Evolutionary conservation across 2,113 vertebrate genomes (phyloP), one percentile per base, ranked within the genome.

Genomic region (Oriolus oriolus): DNA sequence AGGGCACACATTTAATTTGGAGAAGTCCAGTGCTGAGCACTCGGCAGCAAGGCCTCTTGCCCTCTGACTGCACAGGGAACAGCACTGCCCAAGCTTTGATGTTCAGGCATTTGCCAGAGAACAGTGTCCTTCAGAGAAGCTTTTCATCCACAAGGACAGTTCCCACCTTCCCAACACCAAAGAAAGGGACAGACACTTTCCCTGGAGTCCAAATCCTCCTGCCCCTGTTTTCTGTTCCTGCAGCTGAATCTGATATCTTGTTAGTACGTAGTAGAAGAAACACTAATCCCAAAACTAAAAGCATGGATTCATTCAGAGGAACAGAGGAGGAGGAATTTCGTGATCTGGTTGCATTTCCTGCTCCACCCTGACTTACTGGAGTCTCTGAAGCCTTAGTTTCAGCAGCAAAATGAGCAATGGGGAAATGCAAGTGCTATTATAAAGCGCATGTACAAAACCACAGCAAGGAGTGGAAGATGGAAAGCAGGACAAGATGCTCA

Each of bases 1-100:
- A 90, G 79, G 47, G 77, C 47, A 88, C 57, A 60, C 73, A 85
- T 85, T 93, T 94, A 73, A 92, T 88, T 84, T 92, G 45, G 57
- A 94, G 50, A 95, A 91, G 39, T 61, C 76, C 68, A 33, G 10
- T 42, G 66, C 57, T 79, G 87, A 93, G 87, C 73, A 71, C 75
- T 86, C 39, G 1, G 60, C 68, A 90, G 22, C 42, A 41, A 87
- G 39, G 45, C 30, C n/a, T 68, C 74, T 75, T 11, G 1, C 49
- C 73, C 52, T 86, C 77, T 11, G 17, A 61, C 53, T 53, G 16
- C 13, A 27, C 12, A 41, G 57, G 35, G 47, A 92, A 41, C 50
- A 83, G 44, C 45, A 56, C 33, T 73, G 63, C 35, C 78, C 73
- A 93, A 41, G 57, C 80, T 87, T 81, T 89, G 60, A 71, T 61